Evolutionary conservation across 1,140 invertebrate genomes (phyloP).

Genomic region (Thrips palmi): DNA sequence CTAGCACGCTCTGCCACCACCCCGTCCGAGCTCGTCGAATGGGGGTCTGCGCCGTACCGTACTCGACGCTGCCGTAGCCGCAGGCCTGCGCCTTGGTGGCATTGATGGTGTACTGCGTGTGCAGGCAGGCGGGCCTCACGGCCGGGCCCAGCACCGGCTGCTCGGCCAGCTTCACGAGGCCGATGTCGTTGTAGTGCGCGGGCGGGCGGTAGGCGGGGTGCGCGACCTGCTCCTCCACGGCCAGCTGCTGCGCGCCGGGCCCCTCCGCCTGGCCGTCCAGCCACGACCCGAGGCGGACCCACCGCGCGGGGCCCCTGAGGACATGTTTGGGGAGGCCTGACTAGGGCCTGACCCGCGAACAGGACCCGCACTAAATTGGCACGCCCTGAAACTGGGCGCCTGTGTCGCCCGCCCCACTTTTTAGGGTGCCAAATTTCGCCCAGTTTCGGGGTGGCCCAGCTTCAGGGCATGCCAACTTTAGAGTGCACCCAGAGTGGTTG

Average conservation of each 20-base stretch:
- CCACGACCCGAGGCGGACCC: conserved; percentile 19
- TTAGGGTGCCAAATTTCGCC: no score
- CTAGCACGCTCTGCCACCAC: conserved; percentile 11
- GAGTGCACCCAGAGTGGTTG: no score
- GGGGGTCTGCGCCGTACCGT: conserved; percentile 8
- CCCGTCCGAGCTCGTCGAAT: conserved; percentile 2
- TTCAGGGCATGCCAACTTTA: no score
- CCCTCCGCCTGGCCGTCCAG: conserved; percentile 16
- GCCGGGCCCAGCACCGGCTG: conserved; percentile 23
- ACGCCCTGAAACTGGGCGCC: no score
- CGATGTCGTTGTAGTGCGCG: conserved; percentile 39
- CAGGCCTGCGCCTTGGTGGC: conserved; percentile 24
- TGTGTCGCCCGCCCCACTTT: no score
- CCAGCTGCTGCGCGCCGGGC: conserved; percentile 15
- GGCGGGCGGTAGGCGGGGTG: conserved; percentile 26
- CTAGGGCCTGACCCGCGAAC: neutral
- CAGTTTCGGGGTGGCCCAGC: no score
- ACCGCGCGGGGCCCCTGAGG: conserved; percentile 15
- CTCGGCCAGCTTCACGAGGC: conserved; percentile 29
- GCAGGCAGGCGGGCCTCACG: conserved; percentile 38
- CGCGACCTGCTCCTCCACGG: conserved; percentile 22
- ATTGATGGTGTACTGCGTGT: conserved; percentile 20
- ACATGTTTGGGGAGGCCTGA: neutral
- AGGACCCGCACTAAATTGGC: no score
- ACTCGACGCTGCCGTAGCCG: conserved; percentile 27